Percentiles rank a stretch among this genome's conserved stretches.
Evolutionary conservation across 2,113 vertebrate species (phyloP).

Genomic region (Entomyzon cyanotis): DNA sequence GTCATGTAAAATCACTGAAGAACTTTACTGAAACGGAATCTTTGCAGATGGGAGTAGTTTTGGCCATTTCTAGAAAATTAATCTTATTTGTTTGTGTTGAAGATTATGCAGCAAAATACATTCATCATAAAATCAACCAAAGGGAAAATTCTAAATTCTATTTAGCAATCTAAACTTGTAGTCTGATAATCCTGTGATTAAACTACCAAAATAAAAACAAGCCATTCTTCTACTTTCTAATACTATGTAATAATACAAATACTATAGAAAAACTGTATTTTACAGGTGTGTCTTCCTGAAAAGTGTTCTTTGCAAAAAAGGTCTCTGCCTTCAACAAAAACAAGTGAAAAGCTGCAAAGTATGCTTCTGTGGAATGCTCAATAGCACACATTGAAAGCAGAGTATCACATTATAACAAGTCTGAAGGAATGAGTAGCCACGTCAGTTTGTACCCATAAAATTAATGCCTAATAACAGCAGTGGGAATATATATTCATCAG

Average conservation of each 20-base stretch:
- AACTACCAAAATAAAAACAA: neutral
- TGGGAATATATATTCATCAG: constrained; percentile 17
- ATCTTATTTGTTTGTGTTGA: neutral
- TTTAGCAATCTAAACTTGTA: neutral
- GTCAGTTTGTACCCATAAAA: constrained; percentile 64
- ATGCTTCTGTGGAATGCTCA: constrained; percentile 42
- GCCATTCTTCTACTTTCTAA: neutral
- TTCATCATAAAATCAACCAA: neutral
- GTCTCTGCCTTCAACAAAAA: constrained; percentile 50
- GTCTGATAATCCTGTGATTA: neutral
- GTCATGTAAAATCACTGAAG: neutral
- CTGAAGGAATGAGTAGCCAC: constrained; percentile 62
- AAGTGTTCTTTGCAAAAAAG: constrained; percentile 47
- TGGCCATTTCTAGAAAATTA: neutral
- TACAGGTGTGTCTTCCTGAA: constrained; percentile 30
- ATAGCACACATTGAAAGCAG: constrained; percentile 35
- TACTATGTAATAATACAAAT: neutral
- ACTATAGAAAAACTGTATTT: neutral
- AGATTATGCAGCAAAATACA: neutral
- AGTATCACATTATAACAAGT: constrained; percentile 11
- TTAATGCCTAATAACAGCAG: constrained; percentile 43
- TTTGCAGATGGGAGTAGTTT: neutral
- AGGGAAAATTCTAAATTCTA: neutral
- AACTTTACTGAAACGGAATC: neutral
- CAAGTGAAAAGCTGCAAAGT: constrained; percentile 57